A percentile compares a stretch with the other conserved stretches of the same genome.
These are phyloP conservation scores for Berghia stephanieae DNA, from an alignment of 1,140 invertebrate genomes.

Conservation along the genomic window DNA sequence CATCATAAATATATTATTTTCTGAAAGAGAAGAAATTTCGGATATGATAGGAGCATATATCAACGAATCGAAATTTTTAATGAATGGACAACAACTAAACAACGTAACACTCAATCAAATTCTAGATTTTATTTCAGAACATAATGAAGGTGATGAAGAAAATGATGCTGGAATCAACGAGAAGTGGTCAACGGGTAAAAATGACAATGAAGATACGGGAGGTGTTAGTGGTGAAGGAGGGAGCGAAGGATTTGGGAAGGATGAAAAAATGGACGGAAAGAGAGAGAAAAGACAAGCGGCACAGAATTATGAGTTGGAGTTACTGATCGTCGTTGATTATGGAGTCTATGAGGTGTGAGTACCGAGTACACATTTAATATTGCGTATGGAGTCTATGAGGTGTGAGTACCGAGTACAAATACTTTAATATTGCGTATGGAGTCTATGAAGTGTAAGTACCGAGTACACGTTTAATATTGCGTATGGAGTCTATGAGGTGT, in stretches of 20 bases:
- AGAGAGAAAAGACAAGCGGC: conserved; percentile 10
- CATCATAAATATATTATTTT: too few species aligned
- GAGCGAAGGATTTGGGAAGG: not conserved
- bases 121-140: too few species aligned
- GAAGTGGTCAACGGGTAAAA: too few species aligned
- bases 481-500: conserved; percentile 9
- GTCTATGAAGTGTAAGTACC: not conserved
- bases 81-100: too few species aligned
- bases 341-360: conserved; percentile 22
- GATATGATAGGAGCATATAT: too few species aligned
- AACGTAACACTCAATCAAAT: too few species aligned
- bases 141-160: too few species aligned
- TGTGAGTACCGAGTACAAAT: not conserved
- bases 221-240: not conserved
- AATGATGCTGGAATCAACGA: too few species aligned
- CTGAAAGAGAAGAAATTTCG: too few species aligned
- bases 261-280: not conserved
- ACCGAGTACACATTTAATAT: not conserved
- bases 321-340: conserved; percentile 11
- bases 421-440: not conserved
- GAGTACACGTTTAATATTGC: not conserved
- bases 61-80: too few species aligned
- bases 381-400: too few species aligned
- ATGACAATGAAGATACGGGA: too few species aligned
- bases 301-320: conserved; percentile 11